Percentiles rank a stretch among this genome's conserved stretches.
Evolutionary conservation across 2,113 vertebrate genomes (phyloP).

Genomic region (Passer montanus): DNA sequence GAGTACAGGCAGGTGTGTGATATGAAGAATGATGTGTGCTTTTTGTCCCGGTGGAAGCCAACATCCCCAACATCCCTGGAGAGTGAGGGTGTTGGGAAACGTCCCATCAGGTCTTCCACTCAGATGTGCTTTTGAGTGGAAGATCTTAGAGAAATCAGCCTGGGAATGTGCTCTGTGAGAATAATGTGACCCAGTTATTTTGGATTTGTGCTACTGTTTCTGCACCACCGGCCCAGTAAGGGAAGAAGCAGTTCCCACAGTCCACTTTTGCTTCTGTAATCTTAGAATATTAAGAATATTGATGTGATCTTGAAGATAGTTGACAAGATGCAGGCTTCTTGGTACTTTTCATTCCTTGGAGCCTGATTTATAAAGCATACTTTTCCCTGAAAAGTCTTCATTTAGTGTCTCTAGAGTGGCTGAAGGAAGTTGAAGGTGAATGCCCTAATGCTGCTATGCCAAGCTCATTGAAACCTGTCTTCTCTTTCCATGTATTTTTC

Average conservation of each 20-base stretch:
- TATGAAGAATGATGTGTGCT: fast-evolving
- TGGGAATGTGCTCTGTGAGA: background rate
- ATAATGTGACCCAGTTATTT: background rate
- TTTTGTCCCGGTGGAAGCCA: background rate
- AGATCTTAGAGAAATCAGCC: background rate
- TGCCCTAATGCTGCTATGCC: fast-evolving
- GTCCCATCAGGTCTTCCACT: background rate
- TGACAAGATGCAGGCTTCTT: background rate
- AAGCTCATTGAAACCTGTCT: background rate
- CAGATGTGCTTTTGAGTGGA: background rate
- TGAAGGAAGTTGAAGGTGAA: background rate
- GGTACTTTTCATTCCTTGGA: background rate
- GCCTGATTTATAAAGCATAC: background rate
- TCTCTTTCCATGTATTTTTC: background rate
- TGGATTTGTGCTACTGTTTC: background rate
- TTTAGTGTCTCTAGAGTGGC: background rate
- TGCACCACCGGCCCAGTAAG: background rate
- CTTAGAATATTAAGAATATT: background rate
- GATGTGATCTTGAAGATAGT: background rate
- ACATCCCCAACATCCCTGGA: background rate
- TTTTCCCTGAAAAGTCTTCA: background rate
- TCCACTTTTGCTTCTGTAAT: background rate
- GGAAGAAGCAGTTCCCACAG: background rate
- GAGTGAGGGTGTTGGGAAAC: fast-evolving
- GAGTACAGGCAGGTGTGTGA: background rate